Percentiles rank a stretch among this genome's conserved stretches.
Conservation (phyloP, 2,113 vertebrate species). For the Alethe diademata region DNA sequence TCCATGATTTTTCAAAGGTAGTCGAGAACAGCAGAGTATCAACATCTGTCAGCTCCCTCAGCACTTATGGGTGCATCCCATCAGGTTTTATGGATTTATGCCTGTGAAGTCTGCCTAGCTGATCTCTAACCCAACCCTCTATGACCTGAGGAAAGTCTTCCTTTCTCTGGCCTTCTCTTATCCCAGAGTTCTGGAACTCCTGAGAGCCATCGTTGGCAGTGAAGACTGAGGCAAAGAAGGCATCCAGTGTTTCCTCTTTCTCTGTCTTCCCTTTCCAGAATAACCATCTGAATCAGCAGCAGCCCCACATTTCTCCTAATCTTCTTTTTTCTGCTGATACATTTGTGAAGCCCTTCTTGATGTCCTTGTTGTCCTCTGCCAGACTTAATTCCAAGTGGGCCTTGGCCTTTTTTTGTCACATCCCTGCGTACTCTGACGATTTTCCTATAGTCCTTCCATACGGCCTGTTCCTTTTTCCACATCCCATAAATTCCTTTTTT, state of each 20-base stretch:
- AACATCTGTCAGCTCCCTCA: neutral
- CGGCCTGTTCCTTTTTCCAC: neutral
- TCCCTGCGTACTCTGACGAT: neutral
- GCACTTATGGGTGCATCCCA: neutral
- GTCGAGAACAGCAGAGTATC: neutral
- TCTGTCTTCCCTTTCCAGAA: neutral
- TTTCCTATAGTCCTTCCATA: neutral
- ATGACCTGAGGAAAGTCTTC: neutral
- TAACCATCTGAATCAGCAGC: neutral
- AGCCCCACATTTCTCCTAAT: neutral
- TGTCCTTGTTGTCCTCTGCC: neutral
- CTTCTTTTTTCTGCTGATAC: neutral
- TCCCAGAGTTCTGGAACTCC: neutral
- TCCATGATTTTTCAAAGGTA: neutral
- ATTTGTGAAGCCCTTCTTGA: neutral
- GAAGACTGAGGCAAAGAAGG: neutral
- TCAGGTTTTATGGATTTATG: neutral
- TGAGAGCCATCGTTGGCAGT: neutral
- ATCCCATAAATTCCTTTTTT: neutral
- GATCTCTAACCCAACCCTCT: neutral
- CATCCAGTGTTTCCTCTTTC: neutral
- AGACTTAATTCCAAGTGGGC: neutral
- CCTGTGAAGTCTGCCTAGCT: neutral
- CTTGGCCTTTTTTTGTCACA: neutral
- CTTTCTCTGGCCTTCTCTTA: neutral